phyloP scores from a whole-genome alignment of 2,113 vertebrate genomes.

The Philantomba maxwellii region DNA sequence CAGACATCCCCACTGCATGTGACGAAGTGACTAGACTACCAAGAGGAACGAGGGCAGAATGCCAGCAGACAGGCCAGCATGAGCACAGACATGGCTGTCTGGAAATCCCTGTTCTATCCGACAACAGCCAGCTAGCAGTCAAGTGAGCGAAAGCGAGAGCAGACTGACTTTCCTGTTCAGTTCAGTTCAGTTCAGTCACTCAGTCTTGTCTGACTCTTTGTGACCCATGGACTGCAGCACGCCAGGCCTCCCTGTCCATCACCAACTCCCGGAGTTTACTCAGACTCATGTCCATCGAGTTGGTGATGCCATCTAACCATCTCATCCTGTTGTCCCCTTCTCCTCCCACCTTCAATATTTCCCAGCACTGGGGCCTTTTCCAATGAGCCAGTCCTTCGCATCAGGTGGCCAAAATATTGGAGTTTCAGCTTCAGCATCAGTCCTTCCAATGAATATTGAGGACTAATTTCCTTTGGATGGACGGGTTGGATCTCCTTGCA shows the following conservation, averaged over 20 bases:
- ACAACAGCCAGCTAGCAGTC: background rate
- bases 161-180: background rate
- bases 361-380: background rate
- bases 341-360: background rate
- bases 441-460: background rate
- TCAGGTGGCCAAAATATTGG: background rate
- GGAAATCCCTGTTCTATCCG: fast-evolving
- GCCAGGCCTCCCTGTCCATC: background rate
- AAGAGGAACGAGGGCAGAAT: background rate
- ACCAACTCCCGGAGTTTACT: background rate
- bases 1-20: background rate
- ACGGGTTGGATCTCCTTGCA: background rate
- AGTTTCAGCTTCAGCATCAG: background rate
- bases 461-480: background rate
- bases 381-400: background rate
- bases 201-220: fast-evolving
- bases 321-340: background rate
- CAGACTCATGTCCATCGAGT: background rate
- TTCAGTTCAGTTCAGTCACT: background rate
- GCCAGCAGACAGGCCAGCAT: background rate
- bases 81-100: fast-evolving
- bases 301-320: background rate
- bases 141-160: fast-evolving
- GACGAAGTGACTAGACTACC: too few species aligned
- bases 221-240: fast-evolving